Base-by-base conservation (phyloP, 1,140 invertebrate genomes). In the Chrysopa pallens region DNA sequence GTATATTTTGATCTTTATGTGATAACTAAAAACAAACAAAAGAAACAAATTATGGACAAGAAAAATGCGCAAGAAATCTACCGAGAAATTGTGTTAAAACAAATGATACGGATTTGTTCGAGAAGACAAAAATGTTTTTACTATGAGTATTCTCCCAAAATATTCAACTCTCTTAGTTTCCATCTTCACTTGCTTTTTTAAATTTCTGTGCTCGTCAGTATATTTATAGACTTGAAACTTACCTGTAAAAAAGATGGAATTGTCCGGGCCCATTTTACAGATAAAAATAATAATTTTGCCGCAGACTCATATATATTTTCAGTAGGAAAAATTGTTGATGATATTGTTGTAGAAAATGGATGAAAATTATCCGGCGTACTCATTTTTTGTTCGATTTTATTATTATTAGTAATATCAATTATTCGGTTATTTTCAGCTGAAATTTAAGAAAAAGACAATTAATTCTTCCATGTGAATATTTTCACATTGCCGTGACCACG, bases 251-350 rank as follows among this genome's bases (percentile, higher is more conserved):
- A 86, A 0, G 79, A 77, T 1, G 79, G 74, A 36, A 87, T 78
- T 40, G 73, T 77, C 48, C 76, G 68, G 0, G 82, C 74, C 79
- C 84, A 86, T 54, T 82, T 78, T 5, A 89, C 72, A 0, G 76
- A 69, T 1, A 82, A 57, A 51, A 83, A 79, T 7, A 90, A 60
- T n/a, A 89, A 56, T 54, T 82, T 83, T 1, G 80, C 78, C 2
- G 81, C 77, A 2, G 75, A 76, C 54, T 84, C 79, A 52, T 82
- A 80, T 9, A 78, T 60, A 43, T 70, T 74, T 50, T 84, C 79
- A 31, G 61, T 58, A 8, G 67, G 64, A 46, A 68, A 59, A 15
- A 69, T 52, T 28, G 59, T 57, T 23, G 17, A 23, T 23, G 17
- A 23, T 23, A 23, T 23, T 5, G 43, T 15, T 36, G 38, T 23